These are phyloP conservation scores for Chrysocyon brachyurus DNA, from an alignment of 2,797 vertebrate species.

Conservation along the genomic window DNA sequence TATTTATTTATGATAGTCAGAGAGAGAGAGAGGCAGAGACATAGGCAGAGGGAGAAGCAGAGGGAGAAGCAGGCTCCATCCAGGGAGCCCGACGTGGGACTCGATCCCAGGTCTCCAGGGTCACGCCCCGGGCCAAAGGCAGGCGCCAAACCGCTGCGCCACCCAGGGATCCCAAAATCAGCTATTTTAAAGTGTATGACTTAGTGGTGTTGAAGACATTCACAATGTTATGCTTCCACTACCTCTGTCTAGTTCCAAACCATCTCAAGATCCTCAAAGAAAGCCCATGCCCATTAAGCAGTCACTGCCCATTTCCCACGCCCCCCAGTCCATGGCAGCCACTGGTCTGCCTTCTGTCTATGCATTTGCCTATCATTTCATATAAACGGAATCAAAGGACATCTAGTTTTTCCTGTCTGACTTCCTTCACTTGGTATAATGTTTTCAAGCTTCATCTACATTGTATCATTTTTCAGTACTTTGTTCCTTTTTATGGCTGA, in stretches of 20 bases:
- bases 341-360: neutral
- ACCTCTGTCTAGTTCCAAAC: neutral
- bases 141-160: no score
- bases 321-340: no score
- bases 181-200: neutral
- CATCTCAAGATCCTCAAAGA: neutral
- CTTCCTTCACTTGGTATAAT: neutral
- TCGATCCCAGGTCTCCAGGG: no score
- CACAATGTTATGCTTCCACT: neutral
- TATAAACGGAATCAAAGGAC: neutral
- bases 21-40: no score
- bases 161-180: neutral
- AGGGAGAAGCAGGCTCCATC: no score
- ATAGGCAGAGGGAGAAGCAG: no score
- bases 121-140: no score
- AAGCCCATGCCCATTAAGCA: neutral
- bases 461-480: neutral
- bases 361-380: neutral
- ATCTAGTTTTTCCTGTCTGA: neutral
- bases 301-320: neutral
- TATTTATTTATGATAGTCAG: no score
- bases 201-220: neutral
- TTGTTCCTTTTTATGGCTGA: neutral
- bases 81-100: no score
- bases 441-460: neutral